phyloP scores from a whole-genome alignment of 2,797 vertebrate species.

The Takifugu rubripes region DNA sequence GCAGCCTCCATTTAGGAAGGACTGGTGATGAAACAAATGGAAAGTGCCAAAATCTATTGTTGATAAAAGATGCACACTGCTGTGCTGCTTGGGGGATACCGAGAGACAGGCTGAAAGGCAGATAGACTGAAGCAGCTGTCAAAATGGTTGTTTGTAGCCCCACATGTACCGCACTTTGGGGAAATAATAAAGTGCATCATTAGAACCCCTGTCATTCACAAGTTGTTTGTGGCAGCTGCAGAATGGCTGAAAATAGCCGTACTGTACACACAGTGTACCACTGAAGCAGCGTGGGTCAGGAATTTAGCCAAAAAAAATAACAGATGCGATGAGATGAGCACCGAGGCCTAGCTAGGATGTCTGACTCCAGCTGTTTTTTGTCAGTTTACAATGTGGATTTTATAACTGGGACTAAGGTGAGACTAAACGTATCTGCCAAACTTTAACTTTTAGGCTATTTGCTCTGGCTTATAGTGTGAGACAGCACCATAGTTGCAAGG shows the following conservation, averaged over 20 bases:
- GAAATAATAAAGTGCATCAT: slow-evolving; percentile 77
- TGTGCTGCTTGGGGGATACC: slow-evolving; percentile 58
- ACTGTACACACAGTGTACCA: slow-evolving; percentile 14
- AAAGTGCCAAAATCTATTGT: slow-evolving; percentile 68
- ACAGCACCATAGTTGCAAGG: too few species aligned
- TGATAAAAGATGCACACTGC: slow-evolving; percentile 70
- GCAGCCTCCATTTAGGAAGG: slow-evolving; percentile 41
- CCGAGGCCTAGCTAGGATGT: too few species aligned
- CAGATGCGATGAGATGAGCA: slow-evolving; percentile 23
- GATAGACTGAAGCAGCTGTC: slow-evolving; percentile 73
- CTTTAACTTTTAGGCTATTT: too few species aligned
- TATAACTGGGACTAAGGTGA: too few species aligned
- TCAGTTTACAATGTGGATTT: too few species aligned
- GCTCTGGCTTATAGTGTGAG: too few species aligned
- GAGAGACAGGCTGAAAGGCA: slow-evolving; percentile 68
- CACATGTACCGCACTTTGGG: slow-evolving; percentile 59
- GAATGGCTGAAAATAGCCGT: slow-evolving; percentile 51
- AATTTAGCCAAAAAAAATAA: slow-evolving; percentile 50
- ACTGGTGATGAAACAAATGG: slow-evolving; percentile 58
- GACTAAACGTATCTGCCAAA: too few species aligned
- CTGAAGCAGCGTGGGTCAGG: slow-evolving; percentile 47
- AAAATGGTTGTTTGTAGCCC: slow-evolving; percentile 74
- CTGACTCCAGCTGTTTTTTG: too few species aligned
- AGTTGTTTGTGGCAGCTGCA: slow-evolving; percentile 52
- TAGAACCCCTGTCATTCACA: slow-evolving; percentile 74